Percentiles rank a stretch among this genome's conserved stretches.
phyloP scores from a whole-genome alignment of 2,797 vertebrate species.

The Lagocephalus sceleratus region DNA sequence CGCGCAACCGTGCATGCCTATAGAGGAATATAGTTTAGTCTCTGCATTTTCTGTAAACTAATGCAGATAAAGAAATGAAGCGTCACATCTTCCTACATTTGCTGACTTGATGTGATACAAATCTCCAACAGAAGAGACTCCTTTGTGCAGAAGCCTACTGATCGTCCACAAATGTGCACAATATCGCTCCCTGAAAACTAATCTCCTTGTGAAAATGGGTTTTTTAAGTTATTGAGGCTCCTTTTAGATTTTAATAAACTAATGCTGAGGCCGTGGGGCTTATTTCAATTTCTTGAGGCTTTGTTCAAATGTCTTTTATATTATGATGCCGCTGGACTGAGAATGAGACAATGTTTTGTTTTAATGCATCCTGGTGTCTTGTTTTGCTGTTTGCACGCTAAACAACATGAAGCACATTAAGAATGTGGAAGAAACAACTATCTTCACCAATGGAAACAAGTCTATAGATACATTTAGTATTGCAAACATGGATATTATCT shows the following conservation, averaged over 20 bases:
- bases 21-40: slow-evolving; percentile 37
- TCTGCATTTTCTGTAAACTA: slow-evolving; percentile 46
- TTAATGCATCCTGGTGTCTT: slow-evolving; percentile 52
- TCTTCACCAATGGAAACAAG: neutral
- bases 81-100: slow-evolving; percentile 40
- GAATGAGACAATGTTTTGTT: slow-evolving; percentile 33
- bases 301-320: slow-evolving; percentile 75
- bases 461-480: slow-evolving; percentile 13
- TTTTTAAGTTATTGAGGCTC: slow-evolving; percentile 68
- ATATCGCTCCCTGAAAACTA: slow-evolving; percentile 67
- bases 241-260: slow-evolving; percentile 76
- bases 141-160: slow-evolving; percentile 55
- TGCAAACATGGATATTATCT: slow-evolving; percentile 2
- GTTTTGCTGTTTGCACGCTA: slow-evolving; percentile 42
- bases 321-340: slow-evolving; percentile 53
- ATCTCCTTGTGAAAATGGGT: slow-evolving; percentile 71
- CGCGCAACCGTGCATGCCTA: neutral
- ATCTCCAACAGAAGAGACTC: slow-evolving; percentile 36
- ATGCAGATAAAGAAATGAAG: slow-evolving; percentile 54
- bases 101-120: slow-evolving; percentile 60
- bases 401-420: slow-evolving; percentile 15
- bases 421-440: slow-evolving; percentile 18
- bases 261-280: slow-evolving; percentile 60
- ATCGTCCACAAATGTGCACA: slow-evolving; percentile 63
- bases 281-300: slow-evolving; percentile 70